Evolutionary conservation across 2,797 vertebrate genomes (phyloP).

Genomic region (Propithecus deckenii): DNA sequence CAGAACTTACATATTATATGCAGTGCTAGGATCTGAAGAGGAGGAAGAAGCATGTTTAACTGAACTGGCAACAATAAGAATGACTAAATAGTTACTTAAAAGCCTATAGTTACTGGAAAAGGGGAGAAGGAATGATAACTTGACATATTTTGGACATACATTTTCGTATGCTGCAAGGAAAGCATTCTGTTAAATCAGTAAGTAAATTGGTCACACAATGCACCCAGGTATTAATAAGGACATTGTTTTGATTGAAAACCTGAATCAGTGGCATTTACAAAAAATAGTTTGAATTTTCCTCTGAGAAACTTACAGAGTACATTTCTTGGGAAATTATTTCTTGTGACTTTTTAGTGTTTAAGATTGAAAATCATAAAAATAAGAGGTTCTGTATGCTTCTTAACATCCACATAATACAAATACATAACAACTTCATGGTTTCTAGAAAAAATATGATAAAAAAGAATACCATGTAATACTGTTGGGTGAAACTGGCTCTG

Average conservation of each 20-base stretch:
- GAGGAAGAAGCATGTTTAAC: not conserved
- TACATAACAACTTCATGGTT: not conserved
- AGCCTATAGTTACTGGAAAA: not conserved
- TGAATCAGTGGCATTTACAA: not conserved
- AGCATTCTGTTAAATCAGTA: not conserved
- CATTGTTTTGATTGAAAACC: not conserved
- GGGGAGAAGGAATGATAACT: not conserved
- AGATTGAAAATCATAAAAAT: not conserved
- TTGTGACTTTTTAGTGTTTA: not conserved
- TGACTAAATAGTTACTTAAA: not conserved
- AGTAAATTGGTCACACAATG: not conserved
- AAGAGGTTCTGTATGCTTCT: not conserved
- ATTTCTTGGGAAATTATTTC: not conserved
- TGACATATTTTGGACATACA: not conserved
- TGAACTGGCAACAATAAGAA: not conserved
- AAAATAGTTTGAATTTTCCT: not conserved
- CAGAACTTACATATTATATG: not conserved
- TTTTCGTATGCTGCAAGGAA: not conserved
- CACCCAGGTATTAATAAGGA: not conserved
- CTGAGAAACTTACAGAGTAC: not conserved
- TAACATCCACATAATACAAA: not conserved
- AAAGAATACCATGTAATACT: not conserved
- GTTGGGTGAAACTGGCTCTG: not conserved
- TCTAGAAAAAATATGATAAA: not conserved
- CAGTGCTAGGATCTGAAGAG: not conserved